Evolutionary conservation across 2,113 vertebrate species (phyloP).

Genomic region (Anseranas semipalmata): DNA sequence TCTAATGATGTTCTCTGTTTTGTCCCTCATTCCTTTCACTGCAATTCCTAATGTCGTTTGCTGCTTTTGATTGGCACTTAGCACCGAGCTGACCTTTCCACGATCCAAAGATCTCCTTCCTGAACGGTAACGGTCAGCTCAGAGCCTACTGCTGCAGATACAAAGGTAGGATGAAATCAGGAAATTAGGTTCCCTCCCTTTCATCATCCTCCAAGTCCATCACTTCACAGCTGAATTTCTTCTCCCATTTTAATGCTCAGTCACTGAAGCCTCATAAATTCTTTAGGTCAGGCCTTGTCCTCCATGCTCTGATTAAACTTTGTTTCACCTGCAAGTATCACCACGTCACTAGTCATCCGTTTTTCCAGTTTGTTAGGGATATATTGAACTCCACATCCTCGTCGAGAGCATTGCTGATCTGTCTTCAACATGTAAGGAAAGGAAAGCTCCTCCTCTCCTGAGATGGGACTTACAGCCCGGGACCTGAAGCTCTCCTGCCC

Average conservation of each 20-base stretch:
- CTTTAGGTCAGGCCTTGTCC: not conserved
- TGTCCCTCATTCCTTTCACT: not conserved
- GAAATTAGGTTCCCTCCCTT: not conserved
- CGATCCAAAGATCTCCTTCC: not conserved
- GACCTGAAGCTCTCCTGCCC: not conserved
- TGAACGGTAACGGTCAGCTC: not conserved
- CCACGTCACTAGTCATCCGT: rapidly evolving
- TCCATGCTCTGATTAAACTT: not conserved
- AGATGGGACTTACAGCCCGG: not conserved
- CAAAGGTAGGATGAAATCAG: not conserved
- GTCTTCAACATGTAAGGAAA: not conserved
- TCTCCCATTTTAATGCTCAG: not conserved
- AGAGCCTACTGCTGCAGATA: not conserved
- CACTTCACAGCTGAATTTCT: not conserved
- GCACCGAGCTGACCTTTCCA: not conserved
- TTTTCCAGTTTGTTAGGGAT: not conserved
- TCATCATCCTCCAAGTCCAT: not conserved
- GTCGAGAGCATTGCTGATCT: not conserved
- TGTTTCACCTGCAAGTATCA: not conserved
- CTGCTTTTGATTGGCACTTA: slow-evolving; percentile 20
- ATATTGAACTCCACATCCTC: not conserved
- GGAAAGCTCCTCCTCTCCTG: not conserved
- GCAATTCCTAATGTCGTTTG: not conserved
- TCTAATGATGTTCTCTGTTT: not conserved
- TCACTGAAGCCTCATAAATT: not conserved